A percentile compares a stretch with the other conserved stretches of the same genome.
Conservation (phyloP, 2,113 vertebrate species). For the Phrynosoma blainvillii region DNA sequence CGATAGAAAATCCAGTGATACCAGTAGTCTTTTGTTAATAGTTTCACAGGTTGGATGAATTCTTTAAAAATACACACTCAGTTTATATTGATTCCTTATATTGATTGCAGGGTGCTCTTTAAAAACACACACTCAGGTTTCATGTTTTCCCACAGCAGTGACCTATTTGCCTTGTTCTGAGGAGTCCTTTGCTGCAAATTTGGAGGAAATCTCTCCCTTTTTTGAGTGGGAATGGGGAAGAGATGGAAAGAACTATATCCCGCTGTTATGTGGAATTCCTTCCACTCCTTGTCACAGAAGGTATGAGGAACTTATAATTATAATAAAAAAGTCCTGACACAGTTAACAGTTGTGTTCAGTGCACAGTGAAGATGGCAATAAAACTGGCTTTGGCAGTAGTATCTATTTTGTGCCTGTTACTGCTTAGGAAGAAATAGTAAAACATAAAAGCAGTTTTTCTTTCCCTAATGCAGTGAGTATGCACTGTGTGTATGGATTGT, state of each 20-base stretch:
- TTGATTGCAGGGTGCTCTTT: too few relatives aligned
- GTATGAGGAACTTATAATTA: neutral
- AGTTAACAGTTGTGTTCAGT: slow-evolving; percentile 18
- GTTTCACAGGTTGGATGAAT: too few relatives aligned
- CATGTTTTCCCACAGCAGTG: neutral
- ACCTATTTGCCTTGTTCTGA: neutral
- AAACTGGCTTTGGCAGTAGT: neutral
- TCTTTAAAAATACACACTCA: too few relatives aligned
- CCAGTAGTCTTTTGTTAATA: too few relatives aligned
- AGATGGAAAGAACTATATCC: neutral
- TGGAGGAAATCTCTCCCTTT: neutral
- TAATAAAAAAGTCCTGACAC: neutral
- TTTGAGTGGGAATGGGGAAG: neutral
- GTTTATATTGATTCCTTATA: too few relatives aligned
- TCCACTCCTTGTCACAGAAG: neutral
- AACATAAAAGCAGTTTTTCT: slow-evolving; percentile 21
- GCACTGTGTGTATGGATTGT: neutral
- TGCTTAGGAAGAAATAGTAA: slow-evolving; percentile 33
- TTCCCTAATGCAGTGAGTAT: slow-evolving; percentile 24
- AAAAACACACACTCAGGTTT: neutral
- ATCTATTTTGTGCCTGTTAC: neutral
- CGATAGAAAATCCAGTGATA: too few relatives aligned
- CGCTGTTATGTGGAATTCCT: neutral
- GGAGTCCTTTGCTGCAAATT: neutral
- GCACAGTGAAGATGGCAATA: slow-evolving; percentile 20